A percentile compares a stretch with the other conserved stretches of the same genome.
phyloP scores from a whole-genome alignment of 1,140 invertebrate species.

The Zaprionus lachaisei region DNA sequence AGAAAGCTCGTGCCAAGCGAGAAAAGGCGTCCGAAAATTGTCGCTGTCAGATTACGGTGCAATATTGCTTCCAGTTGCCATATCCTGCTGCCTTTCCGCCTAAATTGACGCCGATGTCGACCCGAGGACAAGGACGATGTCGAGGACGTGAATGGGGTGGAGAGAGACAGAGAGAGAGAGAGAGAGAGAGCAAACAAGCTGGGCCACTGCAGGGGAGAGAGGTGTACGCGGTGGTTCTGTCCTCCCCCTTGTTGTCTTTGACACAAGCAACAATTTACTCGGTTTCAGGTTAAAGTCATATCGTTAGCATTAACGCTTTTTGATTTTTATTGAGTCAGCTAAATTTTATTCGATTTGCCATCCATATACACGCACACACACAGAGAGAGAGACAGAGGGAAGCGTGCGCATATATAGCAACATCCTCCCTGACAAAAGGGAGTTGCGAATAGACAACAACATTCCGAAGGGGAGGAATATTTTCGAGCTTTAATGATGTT shows the following conservation, averaged over 20 bases:
- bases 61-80: conserved; percentile 81
- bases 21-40: conserved; percentile 73
- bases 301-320: conserved; percentile 84
- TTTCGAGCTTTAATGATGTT: conserved; percentile 79
- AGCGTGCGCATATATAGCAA: conserved; percentile 4
- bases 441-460: conserved; percentile 54
- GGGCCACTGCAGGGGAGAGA: background rate
- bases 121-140: conserved; percentile 31
- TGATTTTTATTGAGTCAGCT: conserved; percentile 85
- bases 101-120: conserved; percentile 43
- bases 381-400: conserved; percentile 21
- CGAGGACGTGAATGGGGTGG: conserved; percentile 2
- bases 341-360: conserved; percentile 84
- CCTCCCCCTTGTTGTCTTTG: conserved; percentile 63
- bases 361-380: conserved; percentile 48
- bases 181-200: conserved; percentile 1
- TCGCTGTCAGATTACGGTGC: conserved; percentile 80
- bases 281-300: conserved; percentile 84
- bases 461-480: conserved; percentile 77
- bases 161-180: background rate
- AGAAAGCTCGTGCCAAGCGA: conserved; percentile 45
- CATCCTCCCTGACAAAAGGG: conserved; percentile 32
- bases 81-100: conserved; percentile 74
- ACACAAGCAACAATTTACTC: conserved; percentile 82
- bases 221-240: background rate